Evolutionary conservation across 2,113 vertebrate genomes (phyloP).

Genomic region (Hippocampus barbouri): DNA sequence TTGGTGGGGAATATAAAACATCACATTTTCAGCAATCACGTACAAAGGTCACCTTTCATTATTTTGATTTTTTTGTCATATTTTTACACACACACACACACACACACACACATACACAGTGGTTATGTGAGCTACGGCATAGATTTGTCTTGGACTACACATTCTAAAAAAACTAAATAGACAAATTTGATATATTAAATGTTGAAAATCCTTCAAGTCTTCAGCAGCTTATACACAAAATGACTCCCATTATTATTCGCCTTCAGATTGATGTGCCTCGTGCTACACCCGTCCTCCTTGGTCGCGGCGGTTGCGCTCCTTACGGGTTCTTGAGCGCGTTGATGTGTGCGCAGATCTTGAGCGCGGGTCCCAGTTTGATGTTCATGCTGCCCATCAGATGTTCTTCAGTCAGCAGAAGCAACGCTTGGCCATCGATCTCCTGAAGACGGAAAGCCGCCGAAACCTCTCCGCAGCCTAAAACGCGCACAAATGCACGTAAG

Average conservation of each 20-base stretch:
- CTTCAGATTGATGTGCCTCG: slow-evolving; percentile 11
- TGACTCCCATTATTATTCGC: slow-evolving; percentile 53
- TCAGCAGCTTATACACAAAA: slow-evolving; percentile 67
- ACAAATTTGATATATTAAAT: slow-evolving; percentile 79
- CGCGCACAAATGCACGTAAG: rapidly evolving
- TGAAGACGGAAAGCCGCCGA: slow-evolving; percentile 93
- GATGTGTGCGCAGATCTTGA: slow-evolving; percentile 98
- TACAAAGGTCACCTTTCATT: slow-evolving; percentile 58
- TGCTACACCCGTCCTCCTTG: slow-evolving; percentile 30
- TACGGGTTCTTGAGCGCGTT: slow-evolving; percentile 89
- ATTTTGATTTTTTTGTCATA: slow-evolving; percentile 22
- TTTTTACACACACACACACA: slow-evolving; percentile 21
- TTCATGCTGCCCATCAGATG: slow-evolving; percentile 99
- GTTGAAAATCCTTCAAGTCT: slow-evolving; percentile 75
- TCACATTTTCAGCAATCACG: slow-evolving; percentile 61
- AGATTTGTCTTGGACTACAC: slow-evolving; percentile 60
- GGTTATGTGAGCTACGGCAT: slow-evolving; percentile 65
- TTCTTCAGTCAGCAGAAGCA: slow-evolving; percentile 95
- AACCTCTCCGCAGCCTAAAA: slow-evolving; percentile 89
- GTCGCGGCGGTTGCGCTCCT: slow-evolving; percentile 4
- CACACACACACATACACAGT: not conserved
- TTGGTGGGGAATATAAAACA: slow-evolving; percentile 64
- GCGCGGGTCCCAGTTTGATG: slow-evolving; percentile 94
- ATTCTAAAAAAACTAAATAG: slow-evolving; percentile 70
- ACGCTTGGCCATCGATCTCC: slow-evolving; percentile 97